Base-by-base conservation (phyloP, 2,888 invertebrate species). In the Argynnis bischoffii region DNA sequence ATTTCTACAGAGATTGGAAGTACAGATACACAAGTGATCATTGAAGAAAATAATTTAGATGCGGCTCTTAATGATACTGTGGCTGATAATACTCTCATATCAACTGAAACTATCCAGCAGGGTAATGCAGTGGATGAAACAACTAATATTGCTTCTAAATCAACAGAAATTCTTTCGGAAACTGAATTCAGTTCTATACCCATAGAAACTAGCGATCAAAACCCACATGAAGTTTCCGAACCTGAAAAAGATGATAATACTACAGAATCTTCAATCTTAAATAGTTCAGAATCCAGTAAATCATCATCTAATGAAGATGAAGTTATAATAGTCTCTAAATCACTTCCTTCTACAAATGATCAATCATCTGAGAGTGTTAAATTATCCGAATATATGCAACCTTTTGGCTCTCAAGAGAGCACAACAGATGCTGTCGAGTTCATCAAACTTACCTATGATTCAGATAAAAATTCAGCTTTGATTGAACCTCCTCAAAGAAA, bases 141-240 rank as follows among this genome's bases (percentile, higher is more conserved):
- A 1, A 83, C 84, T 0, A 85, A 76, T 67, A 79, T 80, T 0
- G 80, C 83, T 66, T 78, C 79, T 16, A 87, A 86, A 74, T 84
- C 88, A 1, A 88, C 90, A 35, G 92, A 91, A 79, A 81, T 89
- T n/a, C 88, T 87, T 2, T 83, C 86, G 18, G 86, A 87, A 74
- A 89, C 90, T 5, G 91, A 91, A 78, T 79, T 90, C 8, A 91
- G 91, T 70, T 92, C 92, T 6, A 76, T 92, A 41, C 88, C 91
- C 0, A 85, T 92, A 35, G 92, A 91, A 77, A 90, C 91, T 0
- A 92, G 90, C 74, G 90, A 91, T 66, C 92, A 88, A 74, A 90
- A 91, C 63, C 91, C 92, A 11, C 88, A 87, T 21, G 86, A 87
- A 59, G 82, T 77, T 15, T 78, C 83, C 3, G 88, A 88, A 55